Base-by-base conservation (phyloP, 2,888 invertebrate genomes). In the Phytoseiulus persimilis region DNA sequence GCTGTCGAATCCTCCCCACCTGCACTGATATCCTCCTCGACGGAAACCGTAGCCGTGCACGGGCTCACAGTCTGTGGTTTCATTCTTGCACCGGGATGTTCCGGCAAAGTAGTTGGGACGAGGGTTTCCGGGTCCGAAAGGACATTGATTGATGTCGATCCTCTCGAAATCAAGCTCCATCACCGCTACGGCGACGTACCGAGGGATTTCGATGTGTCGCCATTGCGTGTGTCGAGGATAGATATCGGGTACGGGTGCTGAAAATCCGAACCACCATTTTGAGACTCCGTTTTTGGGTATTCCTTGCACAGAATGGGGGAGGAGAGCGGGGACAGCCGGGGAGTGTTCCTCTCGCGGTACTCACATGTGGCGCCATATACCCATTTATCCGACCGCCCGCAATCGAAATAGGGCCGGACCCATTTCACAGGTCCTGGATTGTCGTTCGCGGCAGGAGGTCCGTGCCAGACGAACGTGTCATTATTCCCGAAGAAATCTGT, bases 141-240 rank as follows among this genome's bases (percentile, higher is more conserved):
- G 98, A 94, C 98, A 99, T 92, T 98, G 98, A 94, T 99, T 99
- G 93, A 99, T 97, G 92, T 99, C 98, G 93, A 99, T 96, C 92
- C 98, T 94, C 91, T 98, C 97, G 93, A 96, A 97, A 92, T 99
- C 98, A 95, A 98, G 95, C 94, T 98, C 98, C 93, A 98, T 94
- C 0, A 98, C 97, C 0, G 97, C 95, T 31, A 96, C 95, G 83
- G 97, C 98, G 0, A 98, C 97, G 92, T 97, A 97, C 91, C 97
- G 96, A 91, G 97, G 97, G 93, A 96, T 97, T 94, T 98, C 97
- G 92, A 98, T 95, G 92, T 98, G 97, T 92, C 97, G 94, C 93
- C 96, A 98, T 91, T 96, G 95, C 0, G 97, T 98, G 92, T 98
- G 97, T 28, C 97, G 94, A 0, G 98, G 98, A 93, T 96, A 98